Base-by-base conservation (phyloP, 1,140 invertebrate species). In the Antheraea pernyi region DNA sequence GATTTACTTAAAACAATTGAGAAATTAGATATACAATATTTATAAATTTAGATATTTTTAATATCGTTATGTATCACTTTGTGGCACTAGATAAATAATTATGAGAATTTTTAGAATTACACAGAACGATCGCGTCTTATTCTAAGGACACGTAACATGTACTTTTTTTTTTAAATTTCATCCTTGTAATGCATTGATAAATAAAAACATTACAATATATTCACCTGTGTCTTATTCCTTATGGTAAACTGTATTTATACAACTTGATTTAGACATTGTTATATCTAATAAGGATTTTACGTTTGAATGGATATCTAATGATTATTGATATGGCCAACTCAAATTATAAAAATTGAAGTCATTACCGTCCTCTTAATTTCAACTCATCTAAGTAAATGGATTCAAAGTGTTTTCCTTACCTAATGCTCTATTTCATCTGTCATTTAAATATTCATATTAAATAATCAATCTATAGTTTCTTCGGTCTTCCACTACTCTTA, bases 161-260 rank as follows among this genome's bases (percentile, higher is more conserved):
- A 85, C 75, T 83, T 80, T 74, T 81, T 79, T 69, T 75, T 69
- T 80, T 81, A 73, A 75, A 81, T 85, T 79, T 76, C 69, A 71
- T 74, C 75, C 82, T 80, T 85, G 83, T 85, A 85, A 80, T 72
- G 75, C 79, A 84, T 85, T 85, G 75, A 78, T 67, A 78, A 85
- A 80, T 82, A 82, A 85, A 48, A 82, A 77, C 75, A 79, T 74
- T 83, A 82, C 78, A 81, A 82, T 68, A 67, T 65, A 42, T 64
- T 19, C 1, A 9, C 22, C 7, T 65, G 37, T 65, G 4, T 19
- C 10, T 65, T 6, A 5, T 53, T 53, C 46, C 13, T 53, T 16
- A 7, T 53, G 22, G 4, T 30, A 30, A 30, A 30, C 22, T 4
- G 22, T 30, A 4, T 2, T 1, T 30, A 30, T 30, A 30, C n/a